Evolutionary conservation across 1,140 invertebrate genomes (phyloP).

Genomic region (Trinorchestia longiramus): DNA sequence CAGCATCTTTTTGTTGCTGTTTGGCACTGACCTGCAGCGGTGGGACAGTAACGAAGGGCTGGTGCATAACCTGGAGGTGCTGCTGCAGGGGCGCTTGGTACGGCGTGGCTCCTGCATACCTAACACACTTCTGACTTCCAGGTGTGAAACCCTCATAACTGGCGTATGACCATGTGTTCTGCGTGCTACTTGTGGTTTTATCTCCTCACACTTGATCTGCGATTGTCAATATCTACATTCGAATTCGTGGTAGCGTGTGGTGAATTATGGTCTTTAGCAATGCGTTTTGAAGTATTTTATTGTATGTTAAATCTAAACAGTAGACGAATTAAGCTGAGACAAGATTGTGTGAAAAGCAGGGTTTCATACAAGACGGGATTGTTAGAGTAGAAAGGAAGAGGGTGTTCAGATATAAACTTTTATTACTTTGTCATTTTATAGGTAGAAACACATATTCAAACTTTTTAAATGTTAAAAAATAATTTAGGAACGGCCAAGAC

Average conservation of each 20-base stretch:
- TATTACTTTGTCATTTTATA: neutral
- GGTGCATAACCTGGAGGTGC: neutral
- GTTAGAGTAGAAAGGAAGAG: neutral
- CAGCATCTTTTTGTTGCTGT: too few relatives aligned
- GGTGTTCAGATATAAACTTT: neutral
- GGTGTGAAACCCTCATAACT: neutral
- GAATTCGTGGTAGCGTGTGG: too few relatives aligned
- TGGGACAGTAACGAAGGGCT: slow-evolving; percentile 7
- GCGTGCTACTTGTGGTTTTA: too few relatives aligned
- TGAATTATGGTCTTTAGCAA: too few relatives aligned
- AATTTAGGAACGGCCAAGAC: too few relatives aligned
- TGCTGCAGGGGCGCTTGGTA: neutral
- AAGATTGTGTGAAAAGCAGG: neutral
- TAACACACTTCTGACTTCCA: neutral
- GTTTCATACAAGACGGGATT: neutral
- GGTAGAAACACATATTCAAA: neutral
- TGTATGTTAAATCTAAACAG: neutral
- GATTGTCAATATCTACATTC: too few relatives aligned
- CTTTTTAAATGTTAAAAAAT: neutral
- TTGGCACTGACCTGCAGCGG: neutral
- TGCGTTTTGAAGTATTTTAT: too few relatives aligned
- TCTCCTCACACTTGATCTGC: too few relatives aligned
- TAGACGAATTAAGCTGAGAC: neutral
- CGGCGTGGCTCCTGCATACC: neutral
- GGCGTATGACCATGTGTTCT: too few relatives aligned